Evolutionary conservation across 2,113 vertebrate species (phyloP).

Genomic region (Apteryx mantelli): DNA sequence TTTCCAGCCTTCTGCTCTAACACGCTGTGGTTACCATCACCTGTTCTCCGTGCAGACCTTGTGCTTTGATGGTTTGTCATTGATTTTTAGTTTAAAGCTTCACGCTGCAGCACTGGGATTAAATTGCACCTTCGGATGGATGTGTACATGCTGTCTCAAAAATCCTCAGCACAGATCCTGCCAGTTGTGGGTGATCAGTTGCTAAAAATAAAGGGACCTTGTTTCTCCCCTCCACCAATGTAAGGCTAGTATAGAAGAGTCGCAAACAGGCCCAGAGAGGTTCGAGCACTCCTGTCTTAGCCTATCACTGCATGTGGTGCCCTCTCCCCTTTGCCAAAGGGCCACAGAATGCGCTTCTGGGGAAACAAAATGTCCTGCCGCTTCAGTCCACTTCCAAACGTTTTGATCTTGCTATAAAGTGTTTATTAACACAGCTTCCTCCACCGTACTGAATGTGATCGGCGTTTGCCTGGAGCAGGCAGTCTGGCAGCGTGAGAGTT

Average conservation of each 20-base stretch:
- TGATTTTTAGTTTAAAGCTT: not conserved
- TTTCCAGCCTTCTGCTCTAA: not conserved
- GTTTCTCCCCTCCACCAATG: not conserved
- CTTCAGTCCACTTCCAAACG: not conserved
- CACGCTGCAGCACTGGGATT: not conserved
- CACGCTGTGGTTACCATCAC: accelerated
- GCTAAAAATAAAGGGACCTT: not conserved
- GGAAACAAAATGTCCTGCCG: accelerated
- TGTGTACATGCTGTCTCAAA: not conserved
- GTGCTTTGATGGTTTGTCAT: not conserved
- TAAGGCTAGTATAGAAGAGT: not conserved
- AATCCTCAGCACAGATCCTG: accelerated
- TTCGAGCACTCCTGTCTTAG: not conserved
- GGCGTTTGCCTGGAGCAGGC: not conserved
- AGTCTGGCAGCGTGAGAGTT: not conserved
- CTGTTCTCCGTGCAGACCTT: not conserved
- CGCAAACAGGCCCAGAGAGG: not conserved
- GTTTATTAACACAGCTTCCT: not conserved
- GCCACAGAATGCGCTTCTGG: accelerated
- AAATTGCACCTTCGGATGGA: not conserved
- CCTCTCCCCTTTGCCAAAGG: not conserved
- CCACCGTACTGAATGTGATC: not conserved
- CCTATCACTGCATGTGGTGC: accelerated
- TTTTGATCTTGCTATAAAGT: not conserved
- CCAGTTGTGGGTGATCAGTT: not conserved